phyloP scores from a whole-genome alignment of 2,888 invertebrate species.

The Mactromeris polynyma region DNA sequence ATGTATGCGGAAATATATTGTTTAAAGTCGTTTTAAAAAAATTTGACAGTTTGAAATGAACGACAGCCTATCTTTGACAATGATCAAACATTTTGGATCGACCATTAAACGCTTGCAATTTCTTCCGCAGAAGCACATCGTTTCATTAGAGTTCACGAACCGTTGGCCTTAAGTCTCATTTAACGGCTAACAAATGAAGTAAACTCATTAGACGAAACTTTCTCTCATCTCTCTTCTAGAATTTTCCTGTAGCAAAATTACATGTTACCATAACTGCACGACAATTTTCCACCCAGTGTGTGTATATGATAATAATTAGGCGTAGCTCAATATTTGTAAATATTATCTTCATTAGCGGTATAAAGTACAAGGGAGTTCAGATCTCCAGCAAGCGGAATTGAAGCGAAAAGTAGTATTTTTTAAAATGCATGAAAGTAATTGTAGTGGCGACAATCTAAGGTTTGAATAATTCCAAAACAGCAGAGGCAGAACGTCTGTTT shows the following conservation, averaged over 20 bases:
- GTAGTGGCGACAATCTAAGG: background rate
- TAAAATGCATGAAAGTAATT: background rate
- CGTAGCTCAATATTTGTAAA: conserved; percentile 52
- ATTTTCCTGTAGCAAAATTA: conserved; percentile 35
- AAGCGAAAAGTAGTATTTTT: background rate
- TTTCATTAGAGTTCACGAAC: conserved; percentile 3
- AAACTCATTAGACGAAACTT: conserved; percentile 10
- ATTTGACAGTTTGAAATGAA: background rate
- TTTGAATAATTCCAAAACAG: background rate
- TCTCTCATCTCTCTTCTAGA: background rate
- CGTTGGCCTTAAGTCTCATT: background rate
- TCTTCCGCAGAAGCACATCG: background rate
- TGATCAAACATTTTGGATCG: background rate
- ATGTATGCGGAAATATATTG: no score
- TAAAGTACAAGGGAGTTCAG: background rate
- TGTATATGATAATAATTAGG: conserved; percentile 31
- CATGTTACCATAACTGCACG: conserved; percentile 28
- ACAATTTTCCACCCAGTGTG: background rate
- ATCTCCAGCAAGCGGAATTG: background rate
- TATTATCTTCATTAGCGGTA: conserved; percentile 16
- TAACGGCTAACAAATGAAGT: background rate
- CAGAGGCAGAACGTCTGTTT: background rate
- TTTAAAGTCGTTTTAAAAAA: background rate
- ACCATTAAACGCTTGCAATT: background rate
- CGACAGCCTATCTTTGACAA: background rate